Conservation (phyloP, 2,797 vertebrate genomes). For the Propithecus perrieri region DNA sequence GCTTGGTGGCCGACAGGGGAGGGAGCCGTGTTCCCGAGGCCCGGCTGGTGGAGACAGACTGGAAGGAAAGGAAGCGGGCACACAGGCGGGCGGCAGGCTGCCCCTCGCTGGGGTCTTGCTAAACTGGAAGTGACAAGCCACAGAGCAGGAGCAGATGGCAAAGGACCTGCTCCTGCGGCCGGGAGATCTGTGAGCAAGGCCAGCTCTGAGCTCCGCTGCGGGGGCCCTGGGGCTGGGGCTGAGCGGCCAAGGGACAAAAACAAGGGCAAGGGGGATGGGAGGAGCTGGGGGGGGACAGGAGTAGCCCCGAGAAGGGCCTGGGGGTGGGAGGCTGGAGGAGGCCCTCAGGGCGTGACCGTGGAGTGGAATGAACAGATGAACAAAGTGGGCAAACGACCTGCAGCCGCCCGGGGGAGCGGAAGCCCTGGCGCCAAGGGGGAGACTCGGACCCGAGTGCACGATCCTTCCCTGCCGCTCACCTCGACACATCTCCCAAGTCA, state of each 20-base stretch:
- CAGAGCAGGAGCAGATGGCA: neutral
- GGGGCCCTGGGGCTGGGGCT: neutral
- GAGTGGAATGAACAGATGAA: neutral
- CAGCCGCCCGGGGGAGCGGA: no score
- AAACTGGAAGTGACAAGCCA: slow-evolving; percentile 26
- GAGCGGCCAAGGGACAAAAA: neutral
- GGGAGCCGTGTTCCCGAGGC: fast-evolving
- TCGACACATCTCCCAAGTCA: neutral
- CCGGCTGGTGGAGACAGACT: fast-evolving
- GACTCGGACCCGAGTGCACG: fast-evolving
- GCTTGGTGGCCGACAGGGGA: neutral
- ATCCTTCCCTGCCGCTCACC: fast-evolving
- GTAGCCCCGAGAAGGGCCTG: neutral
- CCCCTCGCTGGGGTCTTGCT: neutral
- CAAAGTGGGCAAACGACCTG: fast-evolving
- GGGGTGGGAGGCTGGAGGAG: neutral
- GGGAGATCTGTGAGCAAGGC: fast-evolving
- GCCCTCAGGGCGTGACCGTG: no score
- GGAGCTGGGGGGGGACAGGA: neutral
- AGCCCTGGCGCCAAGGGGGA: fast-evolving
- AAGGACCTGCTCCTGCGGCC: neutral
- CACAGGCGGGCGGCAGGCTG: fast-evolving
- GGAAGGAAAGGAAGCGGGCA: neutral
- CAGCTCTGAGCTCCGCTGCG: neutral
- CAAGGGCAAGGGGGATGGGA: no score